phyloP scores from a whole-genome alignment of 2,888 invertebrate species.

The Mesorhabditis belari region DNA sequence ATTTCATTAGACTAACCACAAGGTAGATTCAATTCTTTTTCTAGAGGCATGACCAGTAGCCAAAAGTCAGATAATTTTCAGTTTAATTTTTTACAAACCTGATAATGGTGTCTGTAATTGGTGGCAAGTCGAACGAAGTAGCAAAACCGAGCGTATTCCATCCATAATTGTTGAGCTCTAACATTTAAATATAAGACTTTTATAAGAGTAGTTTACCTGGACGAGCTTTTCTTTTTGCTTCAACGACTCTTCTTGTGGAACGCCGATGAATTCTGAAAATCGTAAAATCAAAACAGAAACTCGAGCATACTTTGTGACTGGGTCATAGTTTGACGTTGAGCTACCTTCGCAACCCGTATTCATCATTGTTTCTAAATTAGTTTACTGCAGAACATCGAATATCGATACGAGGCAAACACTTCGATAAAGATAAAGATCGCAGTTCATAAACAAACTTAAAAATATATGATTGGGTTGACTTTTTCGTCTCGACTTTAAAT shows the following conservation, averaged over 20 bases:
- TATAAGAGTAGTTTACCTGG: slow-evolving; percentile 24
- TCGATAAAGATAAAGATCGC: no score
- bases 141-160: slow-evolving; percentile 40
- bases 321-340: not conserved
- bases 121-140: slow-evolving; percentile 15
- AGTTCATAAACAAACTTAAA: no score
- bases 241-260: slow-evolving; percentile 19
- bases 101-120: slow-evolving; percentile 71
- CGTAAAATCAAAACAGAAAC: not conserved
- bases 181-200: slow-evolving; percentile 7
- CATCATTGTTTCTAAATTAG: no score
- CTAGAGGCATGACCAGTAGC: no score
- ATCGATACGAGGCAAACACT: no score
- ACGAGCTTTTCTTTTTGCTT: slow-evolving; percentile 40
- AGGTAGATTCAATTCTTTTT: no score
- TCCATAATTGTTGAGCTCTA: slow-evolving; percentile 41
- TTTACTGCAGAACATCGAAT: no score
- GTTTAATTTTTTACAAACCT: slow-evolving; percentile 57
- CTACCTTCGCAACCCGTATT: not conserved
- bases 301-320: not conserved
- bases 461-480: no score
- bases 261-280: not conserved
- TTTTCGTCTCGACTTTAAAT: no score
- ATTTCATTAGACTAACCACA: no score
- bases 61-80: not conserved